Evolutionary conservation across 2,113 vertebrate species (phyloP), one percentile per base, ranked within the genome.

Genomic region (Thamnophis sirtalis): DNA sequence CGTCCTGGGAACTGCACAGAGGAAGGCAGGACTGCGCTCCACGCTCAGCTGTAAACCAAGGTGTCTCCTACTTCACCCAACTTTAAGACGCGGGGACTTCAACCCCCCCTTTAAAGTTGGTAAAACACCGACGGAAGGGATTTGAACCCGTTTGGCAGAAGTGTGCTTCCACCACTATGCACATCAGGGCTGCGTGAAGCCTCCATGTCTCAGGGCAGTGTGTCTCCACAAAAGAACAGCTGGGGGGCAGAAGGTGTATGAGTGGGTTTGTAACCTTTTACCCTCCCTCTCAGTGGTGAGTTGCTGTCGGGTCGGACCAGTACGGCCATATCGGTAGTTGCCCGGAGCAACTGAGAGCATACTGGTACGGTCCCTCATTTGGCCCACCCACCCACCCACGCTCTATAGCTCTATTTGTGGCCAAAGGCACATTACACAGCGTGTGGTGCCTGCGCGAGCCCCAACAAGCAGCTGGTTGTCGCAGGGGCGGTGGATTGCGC

Each of bases 81-180:
- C 28, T n/a, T 68, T 33, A 68, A n/a, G 24, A 4, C 21, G 9
- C 10, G 21, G 0, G 58, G 28, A 68, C 24, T n/a, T 15, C 11
- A 2, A 28, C 60, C 43, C 3, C n/a, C 5, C 28, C 26, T n/a
- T 68, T 68, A n/a, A 68, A 68, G 63, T 33, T 17, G 63, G 11
- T 4, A 33, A 26, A 80, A 19, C 7, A 9, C 33, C 0, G 17
- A 38, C 8, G 17, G 68, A 80, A 80, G 68, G 33, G 73, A 21
- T 80, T 38, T 3, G 2, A 43, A 38, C 17, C 1, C 0, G 9
- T 38, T 80, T 21, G 33, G 33, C 33, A 80, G 17, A 33, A 7
- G 15, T 0, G 15, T 33, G 33, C 33, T 19, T 3, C n/a, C 33
- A 33, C n/a, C 15, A 3, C 15, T 8, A 15, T 1, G 5, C 0